A percentile compares a stretch with the other conserved stretches of the same genome.
Conservation (phyloP, 2,113 vertebrate species). For the Laticauda colubrina region DNA sequence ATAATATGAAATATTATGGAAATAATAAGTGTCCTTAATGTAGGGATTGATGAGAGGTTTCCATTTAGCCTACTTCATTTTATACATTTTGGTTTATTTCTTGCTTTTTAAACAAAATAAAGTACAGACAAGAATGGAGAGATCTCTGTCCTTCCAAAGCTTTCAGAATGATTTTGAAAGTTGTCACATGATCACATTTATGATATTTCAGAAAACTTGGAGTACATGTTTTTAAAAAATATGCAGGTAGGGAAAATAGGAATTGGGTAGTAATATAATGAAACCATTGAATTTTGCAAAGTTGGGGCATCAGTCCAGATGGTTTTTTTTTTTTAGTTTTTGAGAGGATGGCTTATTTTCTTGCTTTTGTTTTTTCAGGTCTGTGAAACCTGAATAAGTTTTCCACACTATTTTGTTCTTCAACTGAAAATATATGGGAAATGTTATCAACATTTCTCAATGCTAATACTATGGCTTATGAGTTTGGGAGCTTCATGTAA, state of each 20-base stretch:
- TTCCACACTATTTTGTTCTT: background rate
- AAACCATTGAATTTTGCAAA: background rate
- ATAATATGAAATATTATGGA: background rate
- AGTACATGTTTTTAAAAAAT: background rate
- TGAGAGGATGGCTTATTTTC: background rate
- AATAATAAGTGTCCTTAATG: background rate
- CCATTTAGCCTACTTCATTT: background rate
- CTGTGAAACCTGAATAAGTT: background rate
- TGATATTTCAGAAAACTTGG: background rate
- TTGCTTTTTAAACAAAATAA: background rate
- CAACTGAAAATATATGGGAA: background rate
- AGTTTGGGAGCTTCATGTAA: background rate
- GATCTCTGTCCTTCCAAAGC: background rate
- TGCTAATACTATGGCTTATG: background rate
- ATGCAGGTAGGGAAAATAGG: background rate
- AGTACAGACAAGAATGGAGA: background rate
- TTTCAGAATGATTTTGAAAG: background rate
- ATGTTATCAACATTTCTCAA: background rate
- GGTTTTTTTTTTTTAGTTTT: background rate
- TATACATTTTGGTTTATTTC: background rate
- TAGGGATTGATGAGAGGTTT: background rate
- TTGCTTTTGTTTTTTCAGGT: background rate
- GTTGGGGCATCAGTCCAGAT: background rate
- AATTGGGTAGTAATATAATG: background rate
- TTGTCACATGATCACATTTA: background rate